Evolutionary conservation across 2,797 vertebrate genomes (phyloP), one percentile per base, ranked within the genome.

Genomic region (Phrynocephalus forsythii): DNA sequence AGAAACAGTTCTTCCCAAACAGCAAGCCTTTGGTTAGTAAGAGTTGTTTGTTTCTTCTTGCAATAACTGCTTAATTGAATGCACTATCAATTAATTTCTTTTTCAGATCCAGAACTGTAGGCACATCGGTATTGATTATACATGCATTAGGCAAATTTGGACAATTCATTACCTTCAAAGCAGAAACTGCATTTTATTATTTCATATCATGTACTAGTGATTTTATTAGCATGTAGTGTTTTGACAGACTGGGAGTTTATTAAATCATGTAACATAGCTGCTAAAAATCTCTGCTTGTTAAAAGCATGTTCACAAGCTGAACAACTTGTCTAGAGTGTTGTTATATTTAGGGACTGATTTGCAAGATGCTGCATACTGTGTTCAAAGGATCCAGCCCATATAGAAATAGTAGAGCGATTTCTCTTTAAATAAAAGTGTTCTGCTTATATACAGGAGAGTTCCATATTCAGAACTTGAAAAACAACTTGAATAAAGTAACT

Each of bases 51-150:
- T 63, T 75, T 33, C 18, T 66, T 76, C 83, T 85, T 73, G 48
- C 0, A 7, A 16, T 22, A 6, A 83, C 5, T 5, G 18, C 69
- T 48, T 48, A 73, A 63, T 56, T 91, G 86, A 91, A 26, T 79
- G 73, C 69, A 89, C 87, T 71, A 77, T 79, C 8, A 88, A 88
- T 3, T 85, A 87, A 67, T 83, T 16, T 18, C 89, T 88, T 30
- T 75, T 87, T 92, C 83, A 89, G 2, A 11, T 78, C 24, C 44
- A 6, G 1, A 0, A 0, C 87, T 86, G 67, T 6, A n/a, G 2
- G 8, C 1, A 15, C 6, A 44, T 20, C 3, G 38, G 68, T 5
- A 1, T 81, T 92, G 52, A 48, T 48, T 44, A 87, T 28, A 9
- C n/a, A 0, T 1, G 18, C 50, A 30, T 76, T 75, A 86, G 3